Evolutionary conservation across 1,140 invertebrate genomes (phyloP).

Genomic region (Bombus waltoni): DNA sequence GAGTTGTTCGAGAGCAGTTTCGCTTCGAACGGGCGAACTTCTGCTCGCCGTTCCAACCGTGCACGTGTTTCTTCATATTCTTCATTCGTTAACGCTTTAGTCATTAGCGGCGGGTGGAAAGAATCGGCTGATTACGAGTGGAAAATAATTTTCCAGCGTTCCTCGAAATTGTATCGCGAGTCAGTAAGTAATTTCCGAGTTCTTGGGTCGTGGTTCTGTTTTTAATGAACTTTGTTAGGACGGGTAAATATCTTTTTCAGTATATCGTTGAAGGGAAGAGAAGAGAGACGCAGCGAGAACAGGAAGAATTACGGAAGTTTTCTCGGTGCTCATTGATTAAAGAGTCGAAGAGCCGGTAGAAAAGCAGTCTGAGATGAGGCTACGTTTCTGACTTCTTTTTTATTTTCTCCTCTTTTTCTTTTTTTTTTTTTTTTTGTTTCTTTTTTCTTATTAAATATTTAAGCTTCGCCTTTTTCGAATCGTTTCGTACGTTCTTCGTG

Average conservation of each 20-base stretch:
- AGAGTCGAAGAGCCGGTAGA: neutral
- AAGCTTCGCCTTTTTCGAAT: slow-evolving; percentile 3
- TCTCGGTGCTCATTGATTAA: slow-evolving; percentile 7
- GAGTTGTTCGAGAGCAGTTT: neutral
- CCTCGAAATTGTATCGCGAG: too few relatives aligned
- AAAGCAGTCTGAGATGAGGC: neutral
- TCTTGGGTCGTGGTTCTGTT: too few relatives aligned
- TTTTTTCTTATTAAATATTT: slow-evolving; percentile 1
- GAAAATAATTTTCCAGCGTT: too few relatives aligned
- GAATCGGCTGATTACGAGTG: too few relatives aligned
- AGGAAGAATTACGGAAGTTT: slow-evolving; percentile 11
- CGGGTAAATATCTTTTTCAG: slow-evolving; percentile 4
- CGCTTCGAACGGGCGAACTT: neutral
- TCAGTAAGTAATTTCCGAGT: too few relatives aligned
- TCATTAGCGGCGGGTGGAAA: neutral
- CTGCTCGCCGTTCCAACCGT: neutral
- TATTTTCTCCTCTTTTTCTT: too few relatives aligned
- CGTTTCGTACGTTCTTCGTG: neutral
- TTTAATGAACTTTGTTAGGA: too few relatives aligned
- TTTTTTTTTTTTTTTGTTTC: too few relatives aligned
- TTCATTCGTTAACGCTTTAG: neutral
- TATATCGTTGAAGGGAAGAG: neutral
- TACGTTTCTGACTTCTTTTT: too few relatives aligned
- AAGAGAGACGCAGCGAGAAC: neutral
- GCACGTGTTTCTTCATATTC: slow-evolving; percentile 6